Evolutionary conservation across 2,113 vertebrate genomes (phyloP), one percentile per base, ranked within the genome.

Genomic region (Ammodramus savannarum): DNA sequence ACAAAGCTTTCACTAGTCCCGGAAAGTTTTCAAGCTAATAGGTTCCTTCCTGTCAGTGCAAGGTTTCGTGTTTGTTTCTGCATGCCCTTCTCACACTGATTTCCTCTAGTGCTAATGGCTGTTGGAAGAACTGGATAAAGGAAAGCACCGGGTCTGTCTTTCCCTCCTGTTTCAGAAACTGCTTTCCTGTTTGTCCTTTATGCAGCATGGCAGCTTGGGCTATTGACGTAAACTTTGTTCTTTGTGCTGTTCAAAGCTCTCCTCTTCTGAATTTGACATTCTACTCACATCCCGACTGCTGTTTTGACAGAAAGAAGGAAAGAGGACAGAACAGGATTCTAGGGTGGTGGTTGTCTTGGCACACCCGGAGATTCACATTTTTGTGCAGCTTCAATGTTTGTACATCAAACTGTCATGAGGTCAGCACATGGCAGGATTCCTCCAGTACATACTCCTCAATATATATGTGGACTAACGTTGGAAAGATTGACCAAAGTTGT

Each of bases 21-120:
- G 85, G 96, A 93, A 95, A 93, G 84, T 91, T 95, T 95, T 96
- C 82, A 90, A 55, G 81, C 81, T 74, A 90, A 96, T 96, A 93
- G 91, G 73, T 95, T 96, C 94, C 94, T 97, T 97, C 94, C 95
- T 94, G 85, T 84, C 36, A 36, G 22, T 78, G 52, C 79, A 80
- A 69, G 65, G 93, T 83, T 55, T 81, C 4, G 0, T 84, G 43
- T 86, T 90, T 92, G 76, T 88, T 94, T 73, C 83, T 73, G 76
- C 74, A 63, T 18, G n/a, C 65, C 68, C 31, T 93, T 61, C 49
- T 87, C 25, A 26, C 23, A 58, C 72, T 0, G 6, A 52, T 88
- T 96, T 96, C 81, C 87, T 93, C 72, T 32, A 23, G 26, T 49
- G 25, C 26, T 93, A 49, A 71, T 76, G 59, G 59, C 79, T 93